Evolutionary conservation across 1,140 invertebrate genomes (phyloP).

Genomic region (Leptonema lineaticorne): DNA sequence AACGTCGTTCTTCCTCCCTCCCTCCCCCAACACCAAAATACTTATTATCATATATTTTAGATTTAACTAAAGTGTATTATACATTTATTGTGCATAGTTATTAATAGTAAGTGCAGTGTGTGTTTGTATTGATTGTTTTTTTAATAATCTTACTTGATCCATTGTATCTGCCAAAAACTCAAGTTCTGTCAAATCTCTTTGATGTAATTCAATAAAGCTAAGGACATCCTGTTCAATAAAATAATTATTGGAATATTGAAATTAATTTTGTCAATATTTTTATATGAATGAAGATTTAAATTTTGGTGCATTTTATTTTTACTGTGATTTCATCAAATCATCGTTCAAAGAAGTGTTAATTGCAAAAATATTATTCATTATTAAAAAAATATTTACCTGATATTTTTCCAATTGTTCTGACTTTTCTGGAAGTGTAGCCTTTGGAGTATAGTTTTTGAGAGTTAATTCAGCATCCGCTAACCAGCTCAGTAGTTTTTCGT

Average conservation of each 20-base stretch:
- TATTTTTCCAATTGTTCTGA: constrained; percentile 87
- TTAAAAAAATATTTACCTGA: constrained; percentile 63
- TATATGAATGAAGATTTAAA: too few species aligned
- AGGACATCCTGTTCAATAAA: constrained; percentile 68
- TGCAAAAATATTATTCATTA: constrained; percentile 10
- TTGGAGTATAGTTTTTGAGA: constrained; percentile 83
- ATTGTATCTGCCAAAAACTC: constrained; percentile 74
- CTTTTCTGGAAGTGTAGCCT: constrained; percentile 86
- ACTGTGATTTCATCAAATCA: too few species aligned
- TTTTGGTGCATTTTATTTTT: too few species aligned
- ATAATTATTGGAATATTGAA: constrained; percentile 23
- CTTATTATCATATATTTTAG: neutral
- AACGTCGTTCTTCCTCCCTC: neutral
- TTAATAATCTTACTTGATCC: constrained; percentile 74
- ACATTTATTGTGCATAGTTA: constrained; percentile 38
- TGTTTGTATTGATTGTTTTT: constrained; percentile 15
- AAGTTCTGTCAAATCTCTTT: constrained; percentile 71
- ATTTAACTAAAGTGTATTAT: neutral
- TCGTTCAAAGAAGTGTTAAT: too few species aligned
- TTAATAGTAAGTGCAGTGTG: neutral
- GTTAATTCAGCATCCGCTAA: constrained; percentile 82
- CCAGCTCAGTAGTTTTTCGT: constrained; percentile 81
- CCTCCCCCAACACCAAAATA: neutral
- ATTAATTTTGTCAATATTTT: too few species aligned
- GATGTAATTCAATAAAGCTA: constrained; percentile 71